phyloP scores from a whole-genome alignment of 2,888 invertebrate genomes.

The Hecatera dysodea region DNA sequence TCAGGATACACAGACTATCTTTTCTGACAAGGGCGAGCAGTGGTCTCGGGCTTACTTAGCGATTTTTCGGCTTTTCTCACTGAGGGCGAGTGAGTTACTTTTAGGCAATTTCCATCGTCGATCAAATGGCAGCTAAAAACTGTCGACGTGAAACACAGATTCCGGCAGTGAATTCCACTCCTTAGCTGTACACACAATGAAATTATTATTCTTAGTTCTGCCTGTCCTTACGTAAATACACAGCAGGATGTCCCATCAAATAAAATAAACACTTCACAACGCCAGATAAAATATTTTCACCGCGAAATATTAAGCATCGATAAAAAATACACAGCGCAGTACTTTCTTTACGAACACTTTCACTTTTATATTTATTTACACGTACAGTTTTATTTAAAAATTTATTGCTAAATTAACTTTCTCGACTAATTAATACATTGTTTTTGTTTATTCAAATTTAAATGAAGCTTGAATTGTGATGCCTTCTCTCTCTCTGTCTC shows the following conservation, averaged over 20 bases:
- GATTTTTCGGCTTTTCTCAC: no score
- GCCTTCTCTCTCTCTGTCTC: conserved; percentile 2
- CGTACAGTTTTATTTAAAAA: conserved; percentile 33
- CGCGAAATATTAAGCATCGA: conserved; percentile 3
- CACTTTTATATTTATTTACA: conserved; percentile 45
- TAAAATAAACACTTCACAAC: conserved; percentile 5
- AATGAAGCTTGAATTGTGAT: background rate
- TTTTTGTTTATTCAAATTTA: conserved; percentile 16
- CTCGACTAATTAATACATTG: conserved; percentile 28
- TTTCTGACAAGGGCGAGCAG: no score
- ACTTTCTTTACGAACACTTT: conserved; percentile 48
- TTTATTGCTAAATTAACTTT: conserved; percentile 52
- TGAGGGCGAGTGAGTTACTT: no score
- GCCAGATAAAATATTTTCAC: conserved; percentile 1
- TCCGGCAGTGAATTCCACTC: no score
- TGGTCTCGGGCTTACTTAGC: no score
- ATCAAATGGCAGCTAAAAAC: no score
- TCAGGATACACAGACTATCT: no score
- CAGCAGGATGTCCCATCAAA: conserved; percentile 12
- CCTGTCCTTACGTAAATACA: conserved; percentile 7
- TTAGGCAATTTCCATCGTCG: no score
- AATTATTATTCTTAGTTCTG: no score
- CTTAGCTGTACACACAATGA: no score
- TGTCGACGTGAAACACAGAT: no score
- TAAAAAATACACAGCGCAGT: conserved; percentile 24